Evolutionary conservation across 2,113 vertebrate genomes (phyloP).

Genomic region (Cephalopterus ornatus): DNA sequence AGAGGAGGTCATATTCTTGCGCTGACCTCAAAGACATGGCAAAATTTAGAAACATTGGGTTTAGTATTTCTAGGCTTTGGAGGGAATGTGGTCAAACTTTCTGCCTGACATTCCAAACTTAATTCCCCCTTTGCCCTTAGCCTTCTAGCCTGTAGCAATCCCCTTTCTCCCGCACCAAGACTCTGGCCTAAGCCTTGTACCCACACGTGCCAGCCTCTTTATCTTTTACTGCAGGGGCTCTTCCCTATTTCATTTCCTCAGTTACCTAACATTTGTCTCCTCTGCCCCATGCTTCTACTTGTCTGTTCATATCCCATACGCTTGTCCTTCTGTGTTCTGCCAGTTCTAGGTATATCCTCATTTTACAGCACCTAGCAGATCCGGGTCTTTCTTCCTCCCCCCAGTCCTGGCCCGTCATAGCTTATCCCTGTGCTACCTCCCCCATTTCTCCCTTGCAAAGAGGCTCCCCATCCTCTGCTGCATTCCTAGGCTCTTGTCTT

Average conservation of each 20-base stretch:
- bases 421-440: background rate
- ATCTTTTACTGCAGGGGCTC: background rate
- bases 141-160: background rate
- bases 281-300: background rate
- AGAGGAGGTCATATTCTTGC: background rate
- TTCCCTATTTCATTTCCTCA: background rate
- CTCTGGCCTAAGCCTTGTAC: background rate
- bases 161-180: background rate
- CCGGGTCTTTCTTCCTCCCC: background rate
- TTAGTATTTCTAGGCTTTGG: slow-evolving; percentile 37
- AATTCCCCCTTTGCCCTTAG: background rate
- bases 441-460: background rate
- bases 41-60: background rate
- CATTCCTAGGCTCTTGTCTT: background rate
- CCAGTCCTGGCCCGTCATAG: background rate
- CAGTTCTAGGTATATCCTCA: background rate
- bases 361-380: background rate
- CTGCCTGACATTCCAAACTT: background rate
- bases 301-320: background rate
- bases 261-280: background rate
- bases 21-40: background rate
- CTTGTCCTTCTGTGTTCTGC: background rate
- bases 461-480: background rate
- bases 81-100: slow-evolving; percentile 40
- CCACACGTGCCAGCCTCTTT: background rate